Base-by-base conservation (phyloP, 2,888 invertebrate species). In the Cheilosia urbana region DNA sequence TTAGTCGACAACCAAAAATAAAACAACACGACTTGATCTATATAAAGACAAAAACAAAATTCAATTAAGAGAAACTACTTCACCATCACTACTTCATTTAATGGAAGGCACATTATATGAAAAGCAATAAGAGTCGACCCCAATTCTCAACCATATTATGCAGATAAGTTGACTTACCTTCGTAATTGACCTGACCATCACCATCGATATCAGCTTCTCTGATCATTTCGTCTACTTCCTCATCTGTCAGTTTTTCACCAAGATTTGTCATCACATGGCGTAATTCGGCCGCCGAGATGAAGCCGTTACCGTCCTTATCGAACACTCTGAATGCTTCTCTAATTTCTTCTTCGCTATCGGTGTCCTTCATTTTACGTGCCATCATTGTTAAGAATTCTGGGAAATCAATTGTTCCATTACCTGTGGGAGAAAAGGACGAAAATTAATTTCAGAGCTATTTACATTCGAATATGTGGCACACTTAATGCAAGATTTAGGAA, bases 351-450 rank as follows among this genome's bases (percentile, higher is more conserved):
- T 98, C 98, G 93, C 98, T 97, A 94, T 99, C 99, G 89, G 99
- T 99, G 94, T 99, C 99, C 94, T 99, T 99, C 98, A 99, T 99
- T 95, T 99, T 99, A 92, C 99, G 96, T 91, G 99, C 99, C 99
- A 99, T 99, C 99, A 99, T 99, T 93, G 99, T 99, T 91, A 99
- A 95, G 95, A 99, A 99, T 94, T 99, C 99, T 90, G 99, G 99
- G 94, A 99, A 99, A 94, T 99, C 99, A 94, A 99, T 99, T 93
- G 99, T 99, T 92, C 99, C 99, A 93, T 99, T 99, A 92, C 98
- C 99, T 99, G 93, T 37, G 37, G 15, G 9, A 21, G 49, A 21
- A 21, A 51, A 24, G 15, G 24, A 21, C 9, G 13, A 24, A 51
- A 51, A 13, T 17, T 17, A 47, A 17, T 27, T 1, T 4, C 27